Evolutionary conservation across 2,797 vertebrate genomes (phyloP).

Genomic region (Phoebastria nigripes): DNA sequence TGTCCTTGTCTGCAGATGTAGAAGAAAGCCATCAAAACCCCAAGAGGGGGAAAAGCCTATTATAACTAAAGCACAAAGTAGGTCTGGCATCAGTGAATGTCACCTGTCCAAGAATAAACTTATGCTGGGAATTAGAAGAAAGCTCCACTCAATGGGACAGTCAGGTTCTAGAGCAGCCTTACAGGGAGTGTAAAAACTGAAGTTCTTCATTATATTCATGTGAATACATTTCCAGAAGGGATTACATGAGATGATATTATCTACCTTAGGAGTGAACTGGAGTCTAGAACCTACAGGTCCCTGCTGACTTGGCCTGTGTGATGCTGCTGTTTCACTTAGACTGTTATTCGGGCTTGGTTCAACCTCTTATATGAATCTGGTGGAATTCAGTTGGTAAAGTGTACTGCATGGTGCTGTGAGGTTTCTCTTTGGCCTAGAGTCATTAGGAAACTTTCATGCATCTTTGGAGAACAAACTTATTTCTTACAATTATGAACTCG

Average conservation of each 20-base stretch:
- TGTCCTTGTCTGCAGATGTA: neutral
- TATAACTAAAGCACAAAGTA: neutral
- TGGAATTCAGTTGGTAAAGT: neutral
- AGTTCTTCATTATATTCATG: neutral
- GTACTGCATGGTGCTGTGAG: neutral
- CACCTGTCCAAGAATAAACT: neutral
- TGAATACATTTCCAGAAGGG: neutral
- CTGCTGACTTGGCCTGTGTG: neutral
- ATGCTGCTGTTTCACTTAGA: neutral
- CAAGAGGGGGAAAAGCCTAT: rapidly evolving
- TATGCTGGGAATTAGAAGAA: neutral
- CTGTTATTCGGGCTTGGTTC: neutral
- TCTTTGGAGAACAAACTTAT: neutral
- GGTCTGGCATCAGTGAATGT: neutral
- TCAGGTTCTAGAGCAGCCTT: neutral
- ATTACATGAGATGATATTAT: neutral
- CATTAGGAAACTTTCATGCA: neutral
- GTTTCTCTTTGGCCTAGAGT: neutral
- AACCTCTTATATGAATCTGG: neutral
- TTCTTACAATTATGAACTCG: neutral
- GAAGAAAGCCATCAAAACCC: neutral
- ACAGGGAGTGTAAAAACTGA: neutral
- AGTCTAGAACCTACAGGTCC: neutral
- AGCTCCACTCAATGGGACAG: neutral
- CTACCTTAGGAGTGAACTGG: neutral